Evolutionary conservation across 1,140 invertebrate species (phyloP).

Genomic region (Aphaenogaster ashmeadi): DNA sequence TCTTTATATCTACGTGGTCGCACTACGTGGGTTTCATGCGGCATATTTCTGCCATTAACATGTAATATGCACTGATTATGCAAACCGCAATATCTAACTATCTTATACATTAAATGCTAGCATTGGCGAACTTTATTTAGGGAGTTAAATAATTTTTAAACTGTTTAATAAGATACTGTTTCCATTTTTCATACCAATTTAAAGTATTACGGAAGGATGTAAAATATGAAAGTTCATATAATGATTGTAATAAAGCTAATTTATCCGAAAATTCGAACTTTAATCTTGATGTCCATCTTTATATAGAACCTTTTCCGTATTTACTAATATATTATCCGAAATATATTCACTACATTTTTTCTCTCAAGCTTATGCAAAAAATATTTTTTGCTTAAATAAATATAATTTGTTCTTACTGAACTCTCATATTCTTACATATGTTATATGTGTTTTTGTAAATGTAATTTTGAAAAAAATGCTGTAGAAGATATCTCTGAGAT

Average conservation of each 20-base stretch:
- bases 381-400: not conserved
- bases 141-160: conserved; percentile 2
- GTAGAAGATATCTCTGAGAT: not conserved
- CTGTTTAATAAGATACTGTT: conserved; percentile 27
- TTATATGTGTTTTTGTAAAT: not conserved
- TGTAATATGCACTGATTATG: conserved; percentile 38
- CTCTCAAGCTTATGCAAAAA: not conserved
- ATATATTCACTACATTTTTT: not conserved
- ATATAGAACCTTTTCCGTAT: not conserved
- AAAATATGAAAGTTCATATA: conserved; percentile 28
- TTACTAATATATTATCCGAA: not conserved
- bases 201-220: not conserved
- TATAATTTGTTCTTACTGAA: not conserved
- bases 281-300: not conserved
- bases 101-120: conserved; percentile 20
- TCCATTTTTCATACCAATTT: conserved; percentile 40
- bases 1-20: conserved; percentile 1
- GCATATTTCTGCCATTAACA: conserved; percentile 19
- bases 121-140: not conserved
- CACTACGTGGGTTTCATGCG: conserved; percentile 1
- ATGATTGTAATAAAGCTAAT: conserved; percentile 51
- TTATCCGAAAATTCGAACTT: conserved; percentile 18
- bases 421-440: not conserved
- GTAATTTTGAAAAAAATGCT: not conserved
- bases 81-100: conserved; percentile 11